Conservation (phyloP, 2,113 vertebrate genomes). For the Atrichornis clamosus region DNA sequence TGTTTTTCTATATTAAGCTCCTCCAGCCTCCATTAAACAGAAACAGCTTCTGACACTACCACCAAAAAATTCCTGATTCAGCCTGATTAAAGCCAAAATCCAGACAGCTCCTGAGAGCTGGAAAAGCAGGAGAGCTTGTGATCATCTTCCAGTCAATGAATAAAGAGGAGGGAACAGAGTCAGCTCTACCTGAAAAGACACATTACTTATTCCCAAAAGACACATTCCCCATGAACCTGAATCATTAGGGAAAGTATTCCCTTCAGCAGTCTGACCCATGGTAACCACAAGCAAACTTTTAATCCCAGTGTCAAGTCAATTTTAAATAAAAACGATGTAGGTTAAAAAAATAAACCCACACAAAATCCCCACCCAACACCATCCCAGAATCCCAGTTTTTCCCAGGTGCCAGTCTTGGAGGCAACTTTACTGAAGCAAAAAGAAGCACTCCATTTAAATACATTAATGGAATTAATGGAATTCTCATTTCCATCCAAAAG, state of each 20-base stretch:
- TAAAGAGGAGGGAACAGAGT: not conserved
- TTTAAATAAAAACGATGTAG: not conserved
- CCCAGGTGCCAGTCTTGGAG: not conserved
- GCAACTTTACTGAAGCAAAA: not conserved
- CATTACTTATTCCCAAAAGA: not conserved
- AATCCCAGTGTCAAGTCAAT: not conserved
- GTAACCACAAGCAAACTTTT: not conserved
- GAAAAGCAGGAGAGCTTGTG: not conserved
- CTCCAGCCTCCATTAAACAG: not conserved
- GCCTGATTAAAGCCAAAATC: not conserved
- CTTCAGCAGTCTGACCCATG: not conserved
- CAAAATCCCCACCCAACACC: not conserved
- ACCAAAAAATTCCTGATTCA: not conserved
- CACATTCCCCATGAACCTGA: not conserved
- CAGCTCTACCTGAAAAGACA: not conserved
- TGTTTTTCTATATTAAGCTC: not conserved
- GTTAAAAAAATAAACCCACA: not conserved
- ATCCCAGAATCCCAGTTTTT: not conserved
- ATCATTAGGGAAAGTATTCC: not conserved
- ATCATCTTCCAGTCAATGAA: not conserved
- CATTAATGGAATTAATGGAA: not conserved
- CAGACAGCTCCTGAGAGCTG: not conserved
- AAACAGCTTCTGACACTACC: not conserved
- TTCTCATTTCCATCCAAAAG: not conserved
- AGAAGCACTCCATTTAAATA: not conserved